Base-by-base conservation (phyloP, 2,113 vertebrate species). In the Nematolebias whitei region DNA sequence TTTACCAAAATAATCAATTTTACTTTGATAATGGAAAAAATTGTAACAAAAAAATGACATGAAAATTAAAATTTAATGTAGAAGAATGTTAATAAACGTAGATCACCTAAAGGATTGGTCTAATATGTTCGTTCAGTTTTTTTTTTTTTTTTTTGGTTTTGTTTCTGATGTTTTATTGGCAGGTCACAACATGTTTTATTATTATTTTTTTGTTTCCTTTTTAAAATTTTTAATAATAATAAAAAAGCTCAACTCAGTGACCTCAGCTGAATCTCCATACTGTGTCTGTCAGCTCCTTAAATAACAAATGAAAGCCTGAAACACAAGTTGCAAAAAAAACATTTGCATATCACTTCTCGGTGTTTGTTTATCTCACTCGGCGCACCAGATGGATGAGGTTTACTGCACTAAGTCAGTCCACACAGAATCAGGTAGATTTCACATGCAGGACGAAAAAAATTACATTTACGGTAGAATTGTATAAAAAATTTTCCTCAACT, bases 181-280 rank as follows among this genome's bases (percentile, higher is more conserved):
- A 95, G 96, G 96, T 98, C 98, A 98, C 96, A 90, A 92, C 84
- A 84, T 86, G 54, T 79, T 72, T 76, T 84, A 32, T 56, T 76
- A 72, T 59, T 26, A 9, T 51, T 43, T 69, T 45, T 56, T 58
- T 78, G 9, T 35, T 35, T 35, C 5, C 9, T 35, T 35, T 35
- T 10, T 35, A 8, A n/a, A n/a, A n/a, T n/a, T 35, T 71, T 66
- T 24, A 1, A 41, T n/a, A n/a, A n/a, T n/a, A 72, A 80, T 82
- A 40, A 43, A 79, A 91, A 89, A 87, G 69, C 81, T 91, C 93
- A 96, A 95, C 93, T 92, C 96, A 95, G 96, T 98, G 97, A 97
- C 96, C 96, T 96, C 93, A 94, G 91, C 92, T 93, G 89, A 93
- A 94, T 96, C 96, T 99, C 95, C 98, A 99, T 98, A 99, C 97